Percentiles rank a stretch among this genome's conserved stretches.
phyloP scores from a whole-genome alignment of 2,113 vertebrate species.

The Centropus bengalensis region DNA sequence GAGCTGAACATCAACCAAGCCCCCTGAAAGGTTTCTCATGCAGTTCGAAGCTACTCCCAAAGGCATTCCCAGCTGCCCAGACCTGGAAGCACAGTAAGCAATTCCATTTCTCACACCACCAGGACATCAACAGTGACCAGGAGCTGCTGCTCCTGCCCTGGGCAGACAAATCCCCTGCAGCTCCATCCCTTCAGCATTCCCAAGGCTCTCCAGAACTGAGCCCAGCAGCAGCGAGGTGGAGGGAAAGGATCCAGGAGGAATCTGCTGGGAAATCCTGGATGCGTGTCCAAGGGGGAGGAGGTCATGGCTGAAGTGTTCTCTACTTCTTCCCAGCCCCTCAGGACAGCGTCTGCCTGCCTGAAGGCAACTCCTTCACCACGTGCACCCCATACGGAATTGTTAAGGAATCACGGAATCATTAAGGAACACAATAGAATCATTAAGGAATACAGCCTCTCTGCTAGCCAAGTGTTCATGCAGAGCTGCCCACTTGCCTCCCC shows the following conservation, averaged over 20 bases:
- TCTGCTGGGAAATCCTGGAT: not conserved
- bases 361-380: not conserved
- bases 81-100: not conserved
- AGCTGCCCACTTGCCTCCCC: not conserved
- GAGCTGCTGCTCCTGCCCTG: not conserved
- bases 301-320: not conserved
- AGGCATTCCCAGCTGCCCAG: not conserved
- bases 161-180: not conserved
- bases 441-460: not conserved
- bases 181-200: not conserved
- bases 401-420: no score
- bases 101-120: accelerated
- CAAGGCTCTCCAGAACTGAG: not conserved
- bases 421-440: no score
- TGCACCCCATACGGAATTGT: not conserved
- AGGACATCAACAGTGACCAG: not conserved
- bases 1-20: not conserved
- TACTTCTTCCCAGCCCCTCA: not conserved
- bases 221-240: not conserved
- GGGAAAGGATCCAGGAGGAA: not conserved
- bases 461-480: not conserved
- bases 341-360: not conserved
- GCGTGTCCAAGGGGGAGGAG: not conserved
- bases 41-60: not conserved
- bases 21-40: not conserved